Base-by-base conservation (phyloP, 1,140 invertebrate genomes). In the Antheraea mylitta region DNA sequence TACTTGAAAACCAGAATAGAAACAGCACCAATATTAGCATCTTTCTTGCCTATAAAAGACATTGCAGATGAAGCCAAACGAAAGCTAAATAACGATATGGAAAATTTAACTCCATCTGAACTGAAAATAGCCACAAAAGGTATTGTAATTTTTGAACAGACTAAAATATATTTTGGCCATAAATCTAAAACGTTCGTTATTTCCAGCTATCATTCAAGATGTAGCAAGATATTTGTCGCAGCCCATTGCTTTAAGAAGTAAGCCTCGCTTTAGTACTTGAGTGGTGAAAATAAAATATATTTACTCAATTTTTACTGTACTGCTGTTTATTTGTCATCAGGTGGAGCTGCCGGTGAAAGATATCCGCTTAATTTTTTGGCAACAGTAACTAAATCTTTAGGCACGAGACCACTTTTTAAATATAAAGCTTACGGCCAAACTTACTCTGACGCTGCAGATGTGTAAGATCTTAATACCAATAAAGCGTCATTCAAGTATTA, bases 1-100 rank as follows among this genome's bases (percentile, higher is more conserved):
- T 58, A 58, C 53, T 36, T 58, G 18, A 62, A 69, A 75, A 67
- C 58, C 58, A 89, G 86, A 66, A 74, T 74, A 11, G 78, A 86
- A 66, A 76, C 74, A 19, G 71, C 86, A 9, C 85, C 85, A 9
- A 45, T 67, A 6, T 18, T 89, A 22, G 70, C 83, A 11, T 82
- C 86, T 9, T 87, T 74, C 73, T 68, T 83, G 53, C 84, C 85
- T 0, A 64, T 89, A 3, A 87, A 87, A 74, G 86, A 89, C 68
- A 83, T 89, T 59, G 77, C 81, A 18, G 74, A 82, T 62, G 87
- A 87, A 72, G 77, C 74, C 8, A 84, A 83, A 71, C 66, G 48
- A 18, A 83, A 82, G 61, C 72, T 89, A 53, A 66, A 59, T 1
- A 73, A 64, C 64, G 87, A 87, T 62, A 76, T 85, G 70, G 72